phyloP scores from a whole-genome alignment of 2,113 vertebrate species.

The Macroglossus sobrinus region DNA sequence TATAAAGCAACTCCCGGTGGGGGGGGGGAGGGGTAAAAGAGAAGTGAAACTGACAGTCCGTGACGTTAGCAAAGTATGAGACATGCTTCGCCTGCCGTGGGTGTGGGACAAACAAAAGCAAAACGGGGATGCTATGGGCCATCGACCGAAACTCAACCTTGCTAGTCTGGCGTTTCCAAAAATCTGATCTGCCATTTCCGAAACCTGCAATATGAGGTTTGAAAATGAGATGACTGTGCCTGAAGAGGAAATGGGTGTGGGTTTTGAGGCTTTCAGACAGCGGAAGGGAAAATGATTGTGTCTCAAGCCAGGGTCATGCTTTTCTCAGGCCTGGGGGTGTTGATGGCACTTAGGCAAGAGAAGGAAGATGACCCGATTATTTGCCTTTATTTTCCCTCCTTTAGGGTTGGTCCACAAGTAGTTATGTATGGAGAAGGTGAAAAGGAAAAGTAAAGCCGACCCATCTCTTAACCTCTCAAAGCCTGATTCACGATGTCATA shows the following conservation, averaged over 20 bases:
- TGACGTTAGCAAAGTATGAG: background rate
- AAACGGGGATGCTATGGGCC: background rate
- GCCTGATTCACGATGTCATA: background rate
- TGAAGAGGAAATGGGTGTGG: slow-evolving; percentile 62
- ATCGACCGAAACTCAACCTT: slow-evolving; percentile 13
- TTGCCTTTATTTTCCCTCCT: background rate
- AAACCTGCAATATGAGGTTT: slow-evolving; percentile 41
- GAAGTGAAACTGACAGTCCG: background rate
- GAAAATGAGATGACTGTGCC: slow-evolving; percentile 44
- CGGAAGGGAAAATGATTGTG: slow-evolving; percentile 38
- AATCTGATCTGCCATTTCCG: slow-evolving; percentile 46
- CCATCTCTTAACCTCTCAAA: background rate
- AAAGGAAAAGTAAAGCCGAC: background rate
- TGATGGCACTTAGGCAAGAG: background rate
- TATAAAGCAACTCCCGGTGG: background rate
- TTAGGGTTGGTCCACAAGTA: background rate
- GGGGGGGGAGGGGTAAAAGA: background rate
- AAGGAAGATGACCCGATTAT: background rate
- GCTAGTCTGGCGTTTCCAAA: slow-evolving; percentile 13
- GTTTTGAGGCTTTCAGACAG: slow-evolving; percentile 33
- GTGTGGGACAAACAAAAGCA: background rate
- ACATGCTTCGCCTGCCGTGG: background rate
- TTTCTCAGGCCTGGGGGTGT: slow-evolving; percentile 22
- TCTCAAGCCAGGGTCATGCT: background rate
- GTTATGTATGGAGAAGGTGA: background rate